These are phyloP conservation scores for Bombus cullumanus DNA, from an alignment of 1,140 invertebrate species.

Conservation along the genomic window DNA sequence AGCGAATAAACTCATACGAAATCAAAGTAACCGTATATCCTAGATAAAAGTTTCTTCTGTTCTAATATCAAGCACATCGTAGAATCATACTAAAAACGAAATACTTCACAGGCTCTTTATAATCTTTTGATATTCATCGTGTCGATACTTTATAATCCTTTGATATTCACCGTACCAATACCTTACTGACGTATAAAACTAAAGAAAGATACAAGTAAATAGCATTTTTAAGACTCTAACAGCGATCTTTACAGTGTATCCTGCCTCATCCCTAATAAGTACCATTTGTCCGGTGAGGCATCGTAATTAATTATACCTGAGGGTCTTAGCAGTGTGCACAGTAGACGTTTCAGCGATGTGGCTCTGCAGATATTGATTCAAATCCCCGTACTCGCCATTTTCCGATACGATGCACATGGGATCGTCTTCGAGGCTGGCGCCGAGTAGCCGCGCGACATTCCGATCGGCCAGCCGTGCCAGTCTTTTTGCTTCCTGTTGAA, in stretches of 20 bases:
- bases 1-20: too few species aligned
- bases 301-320: slow-evolving; percentile 82
- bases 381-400: slow-evolving; percentile 87
- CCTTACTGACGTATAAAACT: neutral
- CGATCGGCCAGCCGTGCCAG: slow-evolving; percentile 89
- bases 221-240: too few species aligned
- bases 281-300: neutral
- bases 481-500: slow-evolving; percentile 88
- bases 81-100: neutral
- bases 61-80: too few species aligned
- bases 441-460: slow-evolving; percentile 91
- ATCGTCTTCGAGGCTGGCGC: slow-evolving; percentile 89
- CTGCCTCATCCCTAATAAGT: neutral
- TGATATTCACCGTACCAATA: neutral
- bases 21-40: too few species aligned
- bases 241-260: too few species aligned
- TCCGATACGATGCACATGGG: slow-evolving; percentile 88
- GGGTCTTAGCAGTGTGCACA: slow-evolving; percentile 84
- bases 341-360: slow-evolving; percentile 88
- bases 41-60: too few species aligned
- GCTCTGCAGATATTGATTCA: slow-evolving; percentile 91
- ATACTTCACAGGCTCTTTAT: neutral
- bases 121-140: neutral
- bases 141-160: neutral
- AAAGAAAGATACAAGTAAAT: neutral